Conservation (phyloP, 2,888 invertebrate genomes). For the Diarsia dahlii region DNA sequence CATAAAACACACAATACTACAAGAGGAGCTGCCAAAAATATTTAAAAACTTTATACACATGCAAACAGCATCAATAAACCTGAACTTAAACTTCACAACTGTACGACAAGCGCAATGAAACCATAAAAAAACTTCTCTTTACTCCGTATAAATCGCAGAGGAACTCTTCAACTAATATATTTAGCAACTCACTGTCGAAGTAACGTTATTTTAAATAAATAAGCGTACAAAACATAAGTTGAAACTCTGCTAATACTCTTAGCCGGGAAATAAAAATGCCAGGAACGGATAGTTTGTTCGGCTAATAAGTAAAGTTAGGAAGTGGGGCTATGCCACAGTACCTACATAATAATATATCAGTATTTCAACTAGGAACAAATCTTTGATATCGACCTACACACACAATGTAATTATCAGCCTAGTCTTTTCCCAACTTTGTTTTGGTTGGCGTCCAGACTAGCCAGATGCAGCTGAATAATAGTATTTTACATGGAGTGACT, state of each 20-base stretch:
- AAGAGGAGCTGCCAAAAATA: background rate
- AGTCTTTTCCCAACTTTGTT: no score
- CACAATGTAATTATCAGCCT: background rate
- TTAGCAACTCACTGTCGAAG: conserved; percentile 38
- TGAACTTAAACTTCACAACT: conserved; percentile 12
- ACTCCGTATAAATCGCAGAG: conserved; percentile 32
- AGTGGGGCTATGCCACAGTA: conserved; percentile 43
- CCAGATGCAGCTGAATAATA: no score
- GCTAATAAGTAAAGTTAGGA: conserved; percentile 73
- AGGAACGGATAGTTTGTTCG: conserved; percentile 50
- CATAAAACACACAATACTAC: no score
- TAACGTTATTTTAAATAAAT: conserved; percentile 57
- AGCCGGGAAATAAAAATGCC: conserved; percentile 59
- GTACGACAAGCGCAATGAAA: conserved; percentile 7
- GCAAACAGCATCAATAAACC: conserved; percentile 6
- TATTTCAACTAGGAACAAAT: background rate
- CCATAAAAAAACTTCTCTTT: conserved; percentile 15
- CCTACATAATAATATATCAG: background rate
- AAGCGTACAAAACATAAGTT: conserved; percentile 65
- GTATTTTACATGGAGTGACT: no score
- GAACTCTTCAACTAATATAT: conserved; percentile 47
- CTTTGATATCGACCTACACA: background rate
- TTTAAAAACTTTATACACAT: background rate
- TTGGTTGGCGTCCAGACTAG: no score
- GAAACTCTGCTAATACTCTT: conserved; percentile 65